Evolutionary conservation across 2,888 invertebrate species (phyloP).

Genomic region (Idaea straminata): DNA sequence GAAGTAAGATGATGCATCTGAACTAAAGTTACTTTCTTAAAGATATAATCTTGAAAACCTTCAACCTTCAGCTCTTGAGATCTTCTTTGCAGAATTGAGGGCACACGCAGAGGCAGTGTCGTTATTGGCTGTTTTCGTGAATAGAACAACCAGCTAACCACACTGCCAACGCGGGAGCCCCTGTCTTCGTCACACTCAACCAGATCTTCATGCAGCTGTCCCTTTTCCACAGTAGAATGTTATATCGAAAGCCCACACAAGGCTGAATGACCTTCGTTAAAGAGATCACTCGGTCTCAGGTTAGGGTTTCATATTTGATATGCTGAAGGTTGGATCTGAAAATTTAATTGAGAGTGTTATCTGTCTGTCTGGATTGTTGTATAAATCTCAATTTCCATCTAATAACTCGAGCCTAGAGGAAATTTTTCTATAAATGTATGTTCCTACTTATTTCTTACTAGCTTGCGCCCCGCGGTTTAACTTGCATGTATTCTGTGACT

Average conservation of each 20-base stretch:
- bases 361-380: background rate
- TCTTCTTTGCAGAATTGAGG: conserved; percentile 47
- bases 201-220: background rate
- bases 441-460: too few relatives aligned
- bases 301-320: conserved; percentile 19
- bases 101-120: conserved; percentile 92
- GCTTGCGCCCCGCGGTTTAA: too few relatives aligned
- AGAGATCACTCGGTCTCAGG: conserved; percentile 19
- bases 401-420: too few relatives aligned
- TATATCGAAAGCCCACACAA: conserved; percentile 22
- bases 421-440: too few relatives aligned
- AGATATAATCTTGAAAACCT: background rate
- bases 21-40: background rate
- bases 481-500: too few relatives aligned
- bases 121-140: conserved; percentile 93
- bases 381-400: too few relatives aligned
- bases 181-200: conserved; percentile 28
- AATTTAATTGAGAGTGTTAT: conserved; percentile 7
- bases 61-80: background rate
- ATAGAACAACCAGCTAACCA: conserved; percentile 99
- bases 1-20: background rate
- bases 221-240: conserved; percentile 7
- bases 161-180: conserved; percentile 95
- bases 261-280: conserved; percentile 16
- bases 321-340: conserved; percentile 14